These are phyloP conservation scores for Trichonephila clavata DNA, from an alignment of 1,140 invertebrate species.

Conservation along the genomic window DNA sequence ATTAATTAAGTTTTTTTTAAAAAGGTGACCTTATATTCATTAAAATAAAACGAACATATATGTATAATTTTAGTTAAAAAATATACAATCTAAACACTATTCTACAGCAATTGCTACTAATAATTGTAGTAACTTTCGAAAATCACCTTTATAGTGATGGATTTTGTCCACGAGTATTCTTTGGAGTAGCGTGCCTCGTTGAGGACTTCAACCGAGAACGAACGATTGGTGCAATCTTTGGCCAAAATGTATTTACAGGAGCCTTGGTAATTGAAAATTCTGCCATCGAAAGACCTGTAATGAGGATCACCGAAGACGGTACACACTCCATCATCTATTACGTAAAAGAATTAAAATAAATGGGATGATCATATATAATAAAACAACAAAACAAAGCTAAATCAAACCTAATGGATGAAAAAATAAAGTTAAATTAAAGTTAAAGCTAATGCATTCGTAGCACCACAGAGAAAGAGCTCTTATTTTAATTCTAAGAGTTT, in stretches of 20 bases:
- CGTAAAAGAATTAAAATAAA: background rate
- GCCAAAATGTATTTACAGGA: constrained; percentile 93
- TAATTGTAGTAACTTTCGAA: background rate
- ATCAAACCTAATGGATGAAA: background rate
- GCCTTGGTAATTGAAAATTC: constrained; percentile 94
- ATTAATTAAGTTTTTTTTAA: no score
- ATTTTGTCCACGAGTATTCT: constrained; percentile 92
- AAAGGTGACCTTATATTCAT: no score
- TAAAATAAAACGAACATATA: no score
- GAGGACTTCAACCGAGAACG: constrained; percentile 92
- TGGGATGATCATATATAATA: background rate
- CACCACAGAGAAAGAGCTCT: no score
- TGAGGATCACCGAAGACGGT: constrained; percentile 96
- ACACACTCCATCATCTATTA: constrained; percentile 91
- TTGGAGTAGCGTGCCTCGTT: constrained; percentile 90
- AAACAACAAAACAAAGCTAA: background rate
- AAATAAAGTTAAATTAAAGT: background rate
- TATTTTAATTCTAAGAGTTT: no score
- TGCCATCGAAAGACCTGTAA: constrained; percentile 95
- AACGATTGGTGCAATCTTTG: constrained; percentile 87
- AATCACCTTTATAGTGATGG: constrained; percentile 88
- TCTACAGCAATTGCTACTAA: no score
- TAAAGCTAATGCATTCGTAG: no score
- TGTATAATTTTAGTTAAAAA: no score
- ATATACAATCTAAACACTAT: no score